Evolutionary conservation across 2,797 vertebrate species (phyloP).

Genomic region (Acrossocheilus fasciatus): DNA sequence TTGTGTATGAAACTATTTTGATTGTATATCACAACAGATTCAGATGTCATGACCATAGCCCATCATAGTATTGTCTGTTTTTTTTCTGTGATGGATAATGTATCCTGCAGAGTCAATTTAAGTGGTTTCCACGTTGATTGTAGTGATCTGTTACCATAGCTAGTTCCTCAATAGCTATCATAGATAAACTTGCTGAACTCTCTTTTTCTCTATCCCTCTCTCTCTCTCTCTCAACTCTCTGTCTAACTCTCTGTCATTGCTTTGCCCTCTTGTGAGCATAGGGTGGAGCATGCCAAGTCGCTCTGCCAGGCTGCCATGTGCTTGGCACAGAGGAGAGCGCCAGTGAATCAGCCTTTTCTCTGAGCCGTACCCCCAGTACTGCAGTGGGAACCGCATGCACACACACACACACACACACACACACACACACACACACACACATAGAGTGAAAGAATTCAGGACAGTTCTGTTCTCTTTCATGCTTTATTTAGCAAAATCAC

Average conservation of each 20-base stretch:
- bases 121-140: neutral
- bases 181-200: constrained; percentile 15
- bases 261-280: constrained; percentile 47
- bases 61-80: constrained; percentile 11
- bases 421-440: constrained; percentile 1
- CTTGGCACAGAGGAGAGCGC: constrained; percentile 55
- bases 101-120: neutral
- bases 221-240: neutral
- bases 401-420: constrained; percentile 23
- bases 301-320: constrained; percentile 51
- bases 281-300: constrained; percentile 36
- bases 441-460: constrained; percentile 1
- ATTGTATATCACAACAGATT: neutral
- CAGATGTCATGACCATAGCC: neutral
- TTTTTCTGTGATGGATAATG: constrained; percentile 1
- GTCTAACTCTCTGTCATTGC: constrained; percentile 41
- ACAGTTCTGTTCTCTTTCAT: constrained; percentile 26
- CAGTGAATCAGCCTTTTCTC: constrained; percentile 70
- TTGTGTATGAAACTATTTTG: constrained; percentile 7
- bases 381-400: constrained; percentile 48
- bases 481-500: constrained; percentile 28
- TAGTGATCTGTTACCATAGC: constrained; percentile 10
- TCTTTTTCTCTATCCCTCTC: neutral
- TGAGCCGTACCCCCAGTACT: constrained; percentile 59
- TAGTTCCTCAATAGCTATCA: neutral